These are phyloP conservation scores for Leucoma salicis DNA, from an alignment of 2,888 invertebrate genomes.

Conservation along the genomic window DNA sequence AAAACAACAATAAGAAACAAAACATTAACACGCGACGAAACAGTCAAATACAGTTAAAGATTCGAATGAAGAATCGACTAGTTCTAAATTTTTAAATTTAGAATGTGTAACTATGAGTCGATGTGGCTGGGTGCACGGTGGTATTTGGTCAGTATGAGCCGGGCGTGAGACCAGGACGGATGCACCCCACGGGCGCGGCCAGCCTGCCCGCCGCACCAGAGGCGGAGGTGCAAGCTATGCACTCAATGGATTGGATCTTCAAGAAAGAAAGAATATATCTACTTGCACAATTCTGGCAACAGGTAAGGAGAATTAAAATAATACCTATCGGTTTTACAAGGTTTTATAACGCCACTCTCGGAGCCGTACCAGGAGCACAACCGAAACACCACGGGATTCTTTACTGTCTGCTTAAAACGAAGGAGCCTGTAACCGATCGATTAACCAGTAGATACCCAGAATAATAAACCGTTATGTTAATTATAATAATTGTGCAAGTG, in stretches of 20 bases:
- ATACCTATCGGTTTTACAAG: no score
- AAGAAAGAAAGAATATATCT: constrained; percentile 97
- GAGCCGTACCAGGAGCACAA: no score
- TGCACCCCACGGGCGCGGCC: constrained; percentile 89
- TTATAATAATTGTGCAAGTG: constrained; percentile 15
- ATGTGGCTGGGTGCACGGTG: constrained; percentile 28
- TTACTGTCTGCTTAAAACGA: no score
- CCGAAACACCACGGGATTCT: no score
- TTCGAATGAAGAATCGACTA: constrained; percentile 31
- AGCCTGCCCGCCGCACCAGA: constrained; percentile 90
- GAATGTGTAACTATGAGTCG: constrained; percentile 35
- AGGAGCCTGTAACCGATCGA: no score
- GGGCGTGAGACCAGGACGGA: constrained; percentile 79
- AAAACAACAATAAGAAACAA: constrained; percentile 44
- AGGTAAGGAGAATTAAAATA: no score
- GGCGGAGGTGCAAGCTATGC: constrained; percentile 96
- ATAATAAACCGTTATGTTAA: no score
- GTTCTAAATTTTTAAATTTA: constrained; percentile 24
- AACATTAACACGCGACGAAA: constrained; percentile 54
- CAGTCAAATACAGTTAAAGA: constrained; percentile 45
- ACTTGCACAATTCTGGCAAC: constrained; percentile 97
- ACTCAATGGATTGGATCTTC: constrained; percentile 98
- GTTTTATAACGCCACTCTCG: no score
- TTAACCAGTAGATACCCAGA: no score
- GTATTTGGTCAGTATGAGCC: constrained; percentile 60